Percentiles rank a stretch among this genome's conserved stretches.
Evolutionary conservation across 2,113 vertebrate species (phyloP).

Genomic region (Cromileptes altivelis): DNA sequence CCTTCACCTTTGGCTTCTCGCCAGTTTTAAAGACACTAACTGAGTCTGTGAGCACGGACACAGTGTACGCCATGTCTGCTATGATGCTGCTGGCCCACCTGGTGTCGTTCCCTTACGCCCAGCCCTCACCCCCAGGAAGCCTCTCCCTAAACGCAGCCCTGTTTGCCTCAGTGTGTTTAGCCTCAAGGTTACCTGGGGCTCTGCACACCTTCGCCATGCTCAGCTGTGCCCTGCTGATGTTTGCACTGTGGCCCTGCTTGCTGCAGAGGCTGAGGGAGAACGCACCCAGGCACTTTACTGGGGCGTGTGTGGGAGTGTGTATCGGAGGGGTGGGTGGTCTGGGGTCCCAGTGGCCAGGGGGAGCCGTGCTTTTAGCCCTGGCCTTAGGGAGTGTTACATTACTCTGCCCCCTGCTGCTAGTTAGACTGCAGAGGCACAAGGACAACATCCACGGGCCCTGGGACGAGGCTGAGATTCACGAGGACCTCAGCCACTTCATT

Average conservation of each 20-base stretch:
- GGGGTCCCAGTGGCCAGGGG: slow-evolving; percentile 86
- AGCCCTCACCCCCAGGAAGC: slow-evolving; percentile 93
- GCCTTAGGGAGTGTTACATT: slow-evolving; percentile 88
- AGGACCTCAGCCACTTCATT: slow-evolving; percentile 92
- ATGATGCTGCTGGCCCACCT: slow-evolving; percentile 96
- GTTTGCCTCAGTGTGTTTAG: slow-evolving; percentile 96
- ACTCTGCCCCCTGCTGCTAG: slow-evolving; percentile 92
- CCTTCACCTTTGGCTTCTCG: slow-evolving; percentile 96
- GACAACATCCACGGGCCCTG: slow-evolving; percentile 98
- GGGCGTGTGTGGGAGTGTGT: slow-evolving; percentile 87
- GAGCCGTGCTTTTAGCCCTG: slow-evolving; percentile 87
- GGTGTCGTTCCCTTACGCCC: slow-evolving; percentile 93
- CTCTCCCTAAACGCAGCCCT: slow-evolving; percentile 96
- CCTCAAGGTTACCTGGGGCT: slow-evolving; percentile 92
- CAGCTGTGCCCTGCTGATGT: slow-evolving; percentile 94
- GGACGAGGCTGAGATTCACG: slow-evolving; percentile 98
- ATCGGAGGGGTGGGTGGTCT: slow-evolving; percentile 85
- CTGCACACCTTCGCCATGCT: slow-evolving; percentile 95
- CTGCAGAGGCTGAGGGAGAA: slow-evolving; percentile 90
- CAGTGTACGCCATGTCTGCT: slow-evolving; percentile 95
- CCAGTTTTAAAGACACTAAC: slow-evolving; percentile 96
- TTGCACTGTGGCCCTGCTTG: slow-evolving; percentile 96
- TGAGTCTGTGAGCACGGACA: slow-evolving; percentile 97
- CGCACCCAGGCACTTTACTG: slow-evolving; percentile 84
- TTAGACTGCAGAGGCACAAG: slow-evolving; percentile 93